phyloP scores from a whole-genome alignment of 2,888 invertebrate genomes.

The Germaria angustata region DNA sequence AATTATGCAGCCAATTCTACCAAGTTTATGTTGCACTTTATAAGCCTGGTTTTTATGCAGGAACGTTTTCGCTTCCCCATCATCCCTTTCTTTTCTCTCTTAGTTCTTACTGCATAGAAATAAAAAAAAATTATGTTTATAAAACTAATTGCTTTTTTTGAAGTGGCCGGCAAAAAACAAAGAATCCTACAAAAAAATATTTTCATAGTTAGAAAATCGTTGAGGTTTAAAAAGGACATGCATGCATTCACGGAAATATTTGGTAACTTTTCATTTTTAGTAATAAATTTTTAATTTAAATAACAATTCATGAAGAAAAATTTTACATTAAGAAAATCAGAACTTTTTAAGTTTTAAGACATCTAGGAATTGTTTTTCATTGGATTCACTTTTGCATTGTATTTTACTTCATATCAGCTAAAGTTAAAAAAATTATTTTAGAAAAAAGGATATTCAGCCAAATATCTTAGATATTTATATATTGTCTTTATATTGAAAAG shows the following conservation, averaged over 20 bases:
- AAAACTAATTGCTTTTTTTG: constrained; percentile 53
- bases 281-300: no score
- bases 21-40: constrained; percentile 45
- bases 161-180: constrained; percentile 26
- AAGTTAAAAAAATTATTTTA: no score
- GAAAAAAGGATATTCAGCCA: no score
- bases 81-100: background rate
- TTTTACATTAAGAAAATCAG: no score
- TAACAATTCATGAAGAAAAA: no score
- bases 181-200: background rate
- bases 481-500: no score
- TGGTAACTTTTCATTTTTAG: no score
- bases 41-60: constrained; percentile 11
- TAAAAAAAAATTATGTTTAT: background rate
- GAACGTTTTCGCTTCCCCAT: background rate
- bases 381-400: no score
- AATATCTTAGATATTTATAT: no score
- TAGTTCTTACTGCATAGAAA: background rate
- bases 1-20: constrained; percentile 21
- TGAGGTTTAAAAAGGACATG: constrained; percentile 4
- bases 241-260: background rate
- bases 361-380: no score
- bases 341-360: no score
- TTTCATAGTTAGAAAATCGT: background rate
- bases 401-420: no score